Conservation (phyloP, 2,113 vertebrate species). For the Xiphophorus maculatus region DNA sequence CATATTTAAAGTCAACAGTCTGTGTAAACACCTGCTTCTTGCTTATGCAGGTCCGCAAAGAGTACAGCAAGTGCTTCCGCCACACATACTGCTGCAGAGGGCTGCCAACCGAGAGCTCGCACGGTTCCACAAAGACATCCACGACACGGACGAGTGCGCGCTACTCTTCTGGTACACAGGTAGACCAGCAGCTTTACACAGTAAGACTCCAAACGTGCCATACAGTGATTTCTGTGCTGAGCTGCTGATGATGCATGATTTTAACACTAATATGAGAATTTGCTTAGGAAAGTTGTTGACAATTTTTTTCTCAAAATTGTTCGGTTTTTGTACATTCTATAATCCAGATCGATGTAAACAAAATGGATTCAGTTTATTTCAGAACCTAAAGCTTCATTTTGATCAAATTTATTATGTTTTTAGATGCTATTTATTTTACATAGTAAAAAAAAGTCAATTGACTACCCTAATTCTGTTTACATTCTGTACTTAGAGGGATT, state of each 20-base stretch:
- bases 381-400: background rate
- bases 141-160: slow-evolving; percentile 94
- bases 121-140: slow-evolving; percentile 94
- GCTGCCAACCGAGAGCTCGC: slow-evolving; percentile 93
- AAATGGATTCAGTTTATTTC: background rate
- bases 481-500: too few relatives aligned
- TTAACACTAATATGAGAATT: background rate
- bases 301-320: background rate
- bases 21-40: slow-evolving; percentile 57
- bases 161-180: slow-evolving; percentile 99
- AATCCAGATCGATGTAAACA: background rate
- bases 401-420: background rate
- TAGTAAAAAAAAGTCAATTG: background rate
- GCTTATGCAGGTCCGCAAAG: slow-evolving; percentile 90
- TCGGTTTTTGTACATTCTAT: background rate
- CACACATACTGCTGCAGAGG: slow-evolving; percentile 96
- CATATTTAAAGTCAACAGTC: slow-evolving; percentile 57
- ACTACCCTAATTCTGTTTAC: too few relatives aligned
- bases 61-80: slow-evolving; percentile 97
- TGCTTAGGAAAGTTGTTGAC: background rate
- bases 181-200: slow-evolving; percentile 70
- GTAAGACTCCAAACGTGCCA: background rate
- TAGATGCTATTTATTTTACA: background rate
- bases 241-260: background rate
- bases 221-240: background rate